phyloP scores from a whole-genome alignment of 2,888 invertebrate genomes.

The Nomada goodeniana region DNA sequence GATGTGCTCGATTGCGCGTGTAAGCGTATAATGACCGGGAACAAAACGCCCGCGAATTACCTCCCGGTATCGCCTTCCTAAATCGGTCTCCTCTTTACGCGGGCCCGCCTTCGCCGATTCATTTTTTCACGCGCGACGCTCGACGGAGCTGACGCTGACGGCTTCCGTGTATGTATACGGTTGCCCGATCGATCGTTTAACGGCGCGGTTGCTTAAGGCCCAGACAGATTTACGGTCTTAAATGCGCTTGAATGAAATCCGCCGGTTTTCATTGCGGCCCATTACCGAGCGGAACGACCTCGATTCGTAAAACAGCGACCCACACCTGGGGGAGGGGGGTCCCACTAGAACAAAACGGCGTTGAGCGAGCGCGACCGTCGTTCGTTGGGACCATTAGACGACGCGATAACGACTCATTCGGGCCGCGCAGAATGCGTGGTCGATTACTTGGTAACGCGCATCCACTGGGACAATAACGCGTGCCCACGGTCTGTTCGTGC shows the following conservation, averaged over 20 bases:
- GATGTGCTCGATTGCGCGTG: slow-evolving; percentile 66
- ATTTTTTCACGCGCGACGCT: slow-evolving; percentile 14
- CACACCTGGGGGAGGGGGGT: not conserved
- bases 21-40: slow-evolving; percentile 67
- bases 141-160: not conserved
- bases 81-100: slow-evolving; percentile 33
- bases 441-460: slow-evolving; percentile 35
- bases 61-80: slow-evolving; percentile 50
- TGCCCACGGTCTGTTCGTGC: slow-evolving; percentile 55
- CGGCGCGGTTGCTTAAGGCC: no score
- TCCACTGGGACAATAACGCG: slow-evolving; percentile 58
- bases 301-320: no score
- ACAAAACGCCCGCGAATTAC: slow-evolving; percentile 72
- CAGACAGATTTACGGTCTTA: no score
- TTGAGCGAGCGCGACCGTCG: no score
- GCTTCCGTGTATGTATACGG: not conserved
- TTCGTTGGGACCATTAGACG: not conserved
- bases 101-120: slow-evolving; percentile 5
- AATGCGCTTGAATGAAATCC: no score
- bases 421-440: slow-evolving; percentile 5
- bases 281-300: no score
- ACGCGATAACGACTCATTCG: not conserved
- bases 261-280: no score
- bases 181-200: not conserved
- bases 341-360: not conserved